Evolutionary conservation across 2,888 invertebrate species (phyloP).

Genomic region (Oscheius sp.): DNA sequence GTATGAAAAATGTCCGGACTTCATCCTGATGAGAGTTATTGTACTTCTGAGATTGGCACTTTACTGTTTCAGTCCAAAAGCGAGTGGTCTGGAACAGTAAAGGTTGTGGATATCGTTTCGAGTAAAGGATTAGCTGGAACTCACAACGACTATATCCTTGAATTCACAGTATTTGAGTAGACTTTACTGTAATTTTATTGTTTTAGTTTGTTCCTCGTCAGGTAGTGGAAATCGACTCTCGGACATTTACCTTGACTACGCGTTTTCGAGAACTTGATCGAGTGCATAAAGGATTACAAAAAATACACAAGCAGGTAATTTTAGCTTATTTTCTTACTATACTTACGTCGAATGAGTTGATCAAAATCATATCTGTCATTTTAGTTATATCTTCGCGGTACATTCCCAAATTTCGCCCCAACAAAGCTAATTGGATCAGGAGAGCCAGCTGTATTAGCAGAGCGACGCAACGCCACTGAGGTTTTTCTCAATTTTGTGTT

Average conservation of each 20-base stretch:
- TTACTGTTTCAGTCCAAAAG: conserved; percentile 45
- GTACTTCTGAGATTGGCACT: conserved; percentile 47
- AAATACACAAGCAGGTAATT: conserved; percentile 48
- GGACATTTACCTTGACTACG: conserved; percentile 34
- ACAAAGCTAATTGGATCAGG: conserved; percentile 44
- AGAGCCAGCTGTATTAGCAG: conserved; percentile 38
- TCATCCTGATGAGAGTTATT: conserved; percentile 53
- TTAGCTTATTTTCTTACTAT: too few species aligned
- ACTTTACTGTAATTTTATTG: background rate
- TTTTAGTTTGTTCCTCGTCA: conserved; percentile 11
- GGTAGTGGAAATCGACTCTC: conserved; percentile 20
- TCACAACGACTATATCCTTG: conserved; percentile 39
- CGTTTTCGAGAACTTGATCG: conserved; percentile 46
- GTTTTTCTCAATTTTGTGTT: conserved; percentile 47
- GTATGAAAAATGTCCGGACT: conserved; percentile 50
- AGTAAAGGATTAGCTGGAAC: conserved; percentile 38
- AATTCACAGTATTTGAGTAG: conserved; percentile 32
- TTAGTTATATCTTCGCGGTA: conserved; percentile 49
- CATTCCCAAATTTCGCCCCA: conserved; percentile 49
- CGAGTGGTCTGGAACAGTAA: conserved; percentile 38
- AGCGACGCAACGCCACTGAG: conserved; percentile 41
- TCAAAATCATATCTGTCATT: too few species aligned
- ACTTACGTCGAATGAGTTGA: too few species aligned
- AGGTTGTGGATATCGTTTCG: conserved; percentile 29
- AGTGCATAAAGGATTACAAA: conserved; percentile 41